Evolutionary conservation across 2,888 invertebrate species (phyloP).

Genomic region (Dorcus parallelipipedus): DNA sequence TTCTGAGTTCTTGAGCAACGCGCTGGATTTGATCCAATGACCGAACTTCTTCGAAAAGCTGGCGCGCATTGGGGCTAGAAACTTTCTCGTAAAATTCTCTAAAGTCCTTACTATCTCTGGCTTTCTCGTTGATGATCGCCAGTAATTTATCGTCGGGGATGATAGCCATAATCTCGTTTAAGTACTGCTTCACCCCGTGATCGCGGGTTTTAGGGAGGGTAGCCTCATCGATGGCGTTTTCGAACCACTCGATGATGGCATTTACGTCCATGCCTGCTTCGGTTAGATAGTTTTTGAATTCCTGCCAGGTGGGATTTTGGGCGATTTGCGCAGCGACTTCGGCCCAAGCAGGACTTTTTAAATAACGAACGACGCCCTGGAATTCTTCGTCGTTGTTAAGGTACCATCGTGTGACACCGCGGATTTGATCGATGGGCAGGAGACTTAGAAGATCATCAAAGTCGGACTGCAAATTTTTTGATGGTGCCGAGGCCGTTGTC

Average conservation of each 20-base stretch:
- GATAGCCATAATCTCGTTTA: conserved; percentile 28
- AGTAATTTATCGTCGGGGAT: conserved; percentile 27
- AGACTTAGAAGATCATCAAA: conserved; percentile 24
- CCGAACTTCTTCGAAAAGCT: conserved; percentile 29
- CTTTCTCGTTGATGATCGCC: conserved; percentile 22
- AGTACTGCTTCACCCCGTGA: conserved; percentile 14
- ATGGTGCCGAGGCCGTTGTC: not conserved
- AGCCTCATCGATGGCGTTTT: conserved; percentile 19
- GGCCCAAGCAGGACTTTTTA: conserved; percentile 30
- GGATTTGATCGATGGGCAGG: conserved; percentile 27
- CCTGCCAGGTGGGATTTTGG: conserved; percentile 17
- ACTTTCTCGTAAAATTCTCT: conserved; percentile 28
- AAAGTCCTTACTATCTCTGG: conserved; percentile 28
- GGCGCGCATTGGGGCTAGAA: conserved; percentile 23
- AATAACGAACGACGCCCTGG: conserved; percentile 24
- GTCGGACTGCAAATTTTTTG: conserved; percentile 17
- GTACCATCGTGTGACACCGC: conserved; percentile 24
- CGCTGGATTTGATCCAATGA: conserved; percentile 25
- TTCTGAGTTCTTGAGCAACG: conserved; percentile 21
- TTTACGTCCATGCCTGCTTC: conserved; percentile 24
- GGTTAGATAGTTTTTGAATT: conserved; percentile 23
- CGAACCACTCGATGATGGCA: conserved; percentile 10
- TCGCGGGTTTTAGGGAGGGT: not conserved
- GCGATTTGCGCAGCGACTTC: conserved; percentile 19
- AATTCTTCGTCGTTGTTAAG: conserved; percentile 28